These are phyloP conservation scores for Sminthurinus aureus DNA, from an alignment of 2,888 invertebrate genomes.

Conservation along the genomic window DNA sequence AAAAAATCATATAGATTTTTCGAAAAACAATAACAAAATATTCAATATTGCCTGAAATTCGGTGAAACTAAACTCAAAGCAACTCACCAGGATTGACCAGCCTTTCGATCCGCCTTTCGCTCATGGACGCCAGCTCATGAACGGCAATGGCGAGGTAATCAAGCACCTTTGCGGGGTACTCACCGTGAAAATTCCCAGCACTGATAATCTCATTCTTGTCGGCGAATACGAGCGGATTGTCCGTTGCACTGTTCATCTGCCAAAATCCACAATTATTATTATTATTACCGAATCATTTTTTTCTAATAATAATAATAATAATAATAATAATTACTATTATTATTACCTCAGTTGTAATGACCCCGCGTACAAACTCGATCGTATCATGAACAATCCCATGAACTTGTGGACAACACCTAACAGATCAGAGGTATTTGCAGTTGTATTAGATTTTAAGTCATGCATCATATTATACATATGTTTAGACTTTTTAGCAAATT, in stretches of 20 bases:
- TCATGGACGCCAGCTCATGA: constrained; percentile 73
- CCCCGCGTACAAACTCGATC: constrained; percentile 69
- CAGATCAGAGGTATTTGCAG: too few species aligned
- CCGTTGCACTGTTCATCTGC: constrained; percentile 72
- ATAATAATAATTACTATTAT: too few species aligned
- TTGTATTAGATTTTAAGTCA: too few species aligned
- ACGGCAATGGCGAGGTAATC: constrained; percentile 73
- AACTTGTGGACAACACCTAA: constrained; percentile 67
- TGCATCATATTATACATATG: too few species aligned
- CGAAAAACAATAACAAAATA: too few species aligned
- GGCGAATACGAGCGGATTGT: constrained; percentile 71
- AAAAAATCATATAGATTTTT: too few species aligned
- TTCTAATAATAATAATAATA: too few species aligned
- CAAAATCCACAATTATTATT: too few species aligned
- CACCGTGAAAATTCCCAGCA: constrained; percentile 75
- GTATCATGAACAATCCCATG: constrained; percentile 74
- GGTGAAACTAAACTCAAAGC: background rate
- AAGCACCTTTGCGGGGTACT: constrained; percentile 73
- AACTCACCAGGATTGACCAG: constrained; percentile 70
- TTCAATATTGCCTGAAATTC: background rate
- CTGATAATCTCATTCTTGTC: constrained; percentile 71
- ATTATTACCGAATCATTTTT: too few species aligned
- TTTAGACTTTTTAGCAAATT: too few species aligned
- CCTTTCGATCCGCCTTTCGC: constrained; percentile 71
- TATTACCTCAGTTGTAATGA: constrained; percentile 67